A percentile compares a stretch with the other conserved stretches of the same genome.
Conservation (phyloP, 2,797 vertebrate genomes). For the Capromys pilorides region DNA sequence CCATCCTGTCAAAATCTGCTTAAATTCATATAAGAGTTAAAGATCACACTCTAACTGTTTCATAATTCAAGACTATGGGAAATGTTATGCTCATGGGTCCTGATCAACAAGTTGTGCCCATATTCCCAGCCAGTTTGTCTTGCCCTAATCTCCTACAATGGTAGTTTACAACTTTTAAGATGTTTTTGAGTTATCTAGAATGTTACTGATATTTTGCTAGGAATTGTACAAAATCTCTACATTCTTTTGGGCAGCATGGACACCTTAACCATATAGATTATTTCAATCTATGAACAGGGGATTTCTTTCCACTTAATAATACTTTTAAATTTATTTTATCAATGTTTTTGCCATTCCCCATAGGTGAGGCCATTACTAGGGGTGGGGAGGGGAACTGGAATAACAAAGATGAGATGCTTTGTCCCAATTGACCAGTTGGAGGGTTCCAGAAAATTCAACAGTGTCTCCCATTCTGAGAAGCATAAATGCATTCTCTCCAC, state of each 20-base stretch:
- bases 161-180: background rate
- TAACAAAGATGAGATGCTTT: no score
- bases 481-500: no score
- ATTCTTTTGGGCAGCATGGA: background rate
- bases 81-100: background rate
- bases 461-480: no score
- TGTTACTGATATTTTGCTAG: background rate
- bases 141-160: background rate
- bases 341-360: background rate
- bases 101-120: background rate
- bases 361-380: no score
- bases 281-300: background rate
- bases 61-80: background rate
- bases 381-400: no score
- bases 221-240: background rate
- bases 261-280: background rate
- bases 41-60: background rate
- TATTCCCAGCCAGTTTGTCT: background rate
- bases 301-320: background rate
- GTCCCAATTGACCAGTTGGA: no score
- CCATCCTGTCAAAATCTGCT: background rate
- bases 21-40: background rate
- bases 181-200: no score
- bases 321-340: background rate
- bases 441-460: no score